These are phyloP conservation scores for Polyergus mexicanus DNA, from an alignment of 1,140 invertebrate genomes.

Conservation along the genomic window DNA sequence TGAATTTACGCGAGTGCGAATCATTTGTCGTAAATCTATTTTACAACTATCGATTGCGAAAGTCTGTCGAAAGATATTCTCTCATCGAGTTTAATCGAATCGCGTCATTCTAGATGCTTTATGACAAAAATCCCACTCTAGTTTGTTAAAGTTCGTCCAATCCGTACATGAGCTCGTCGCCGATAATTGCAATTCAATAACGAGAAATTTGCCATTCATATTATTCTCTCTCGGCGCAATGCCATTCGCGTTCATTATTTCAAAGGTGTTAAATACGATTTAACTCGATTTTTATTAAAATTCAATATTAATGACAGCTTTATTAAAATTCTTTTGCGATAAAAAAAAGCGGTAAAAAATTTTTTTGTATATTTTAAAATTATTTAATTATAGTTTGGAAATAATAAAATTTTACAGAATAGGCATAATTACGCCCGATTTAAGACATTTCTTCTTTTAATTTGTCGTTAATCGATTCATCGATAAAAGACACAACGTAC, in stretches of 20 bases:
- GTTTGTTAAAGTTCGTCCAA: conserved; percentile 58
- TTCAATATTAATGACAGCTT: neutral
- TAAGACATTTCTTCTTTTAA: neutral
- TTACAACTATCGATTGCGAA: neutral
- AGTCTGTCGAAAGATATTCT: neutral
- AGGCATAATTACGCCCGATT: neutral
- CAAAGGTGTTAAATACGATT: neutral
- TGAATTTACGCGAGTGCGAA: neutral
- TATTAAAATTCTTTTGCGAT: neutral
- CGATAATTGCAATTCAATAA: conserved; percentile 21
- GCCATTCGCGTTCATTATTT: neutral
- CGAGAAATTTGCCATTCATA: neutral
- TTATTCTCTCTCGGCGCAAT: neutral
- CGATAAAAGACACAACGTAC: neutral
- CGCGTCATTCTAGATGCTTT: neutral
- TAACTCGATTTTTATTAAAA: neutral
- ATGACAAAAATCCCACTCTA: neutral
- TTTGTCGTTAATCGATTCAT: neutral
- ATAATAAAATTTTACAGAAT: neutral
- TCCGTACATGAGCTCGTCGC: neutral
- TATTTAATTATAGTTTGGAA: neutral
- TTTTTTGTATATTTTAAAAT: neutral
- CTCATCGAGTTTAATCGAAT: conserved; percentile 19
- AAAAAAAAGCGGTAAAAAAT: neutral
- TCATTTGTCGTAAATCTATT: neutral